Conservation (phyloP, 2,888 invertebrate species). For the Branchellion lobata region DNA sequence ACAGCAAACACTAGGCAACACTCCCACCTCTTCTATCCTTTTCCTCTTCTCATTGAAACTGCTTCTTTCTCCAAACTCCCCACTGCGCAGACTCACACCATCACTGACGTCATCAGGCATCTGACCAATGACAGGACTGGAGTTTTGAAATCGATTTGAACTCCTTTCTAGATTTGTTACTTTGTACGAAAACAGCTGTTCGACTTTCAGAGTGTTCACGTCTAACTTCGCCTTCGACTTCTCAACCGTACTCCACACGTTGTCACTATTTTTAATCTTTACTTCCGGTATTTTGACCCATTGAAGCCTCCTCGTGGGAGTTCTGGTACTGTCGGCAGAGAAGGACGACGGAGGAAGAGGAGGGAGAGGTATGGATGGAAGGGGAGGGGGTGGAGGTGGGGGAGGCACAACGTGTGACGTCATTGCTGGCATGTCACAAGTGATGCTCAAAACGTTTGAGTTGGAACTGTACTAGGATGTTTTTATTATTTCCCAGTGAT, state of each 20-base stretch:
- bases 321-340: not conserved
- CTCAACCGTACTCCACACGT: not conserved
- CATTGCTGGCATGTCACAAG: not conserved
- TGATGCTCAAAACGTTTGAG: not conserved
- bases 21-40: conserved; percentile 1
- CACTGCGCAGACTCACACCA: not conserved
- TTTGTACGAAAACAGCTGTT: conserved; percentile 57
- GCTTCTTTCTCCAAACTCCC: not conserved
- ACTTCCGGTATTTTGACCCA: conserved; percentile 12
- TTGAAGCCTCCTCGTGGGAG: conserved; percentile 2
- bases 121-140: not conserved
- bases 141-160: not conserved
- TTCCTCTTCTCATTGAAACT: not conserved
- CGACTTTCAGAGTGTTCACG: conserved; percentile 60
- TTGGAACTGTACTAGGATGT: too few species aligned
- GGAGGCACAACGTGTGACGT: not conserved
- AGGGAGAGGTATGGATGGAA: not conserved
- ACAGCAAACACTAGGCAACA: too few species aligned
- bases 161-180: not conserved
- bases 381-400: not conserved
- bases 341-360: not conserved
- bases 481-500: too few species aligned
- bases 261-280: not conserved
- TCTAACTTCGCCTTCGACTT: conserved; percentile 54
- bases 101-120: not conserved